phyloP scores from a whole-genome alignment of 2,888 invertebrate genomes.

The Iselma pallidipennis region DNA sequence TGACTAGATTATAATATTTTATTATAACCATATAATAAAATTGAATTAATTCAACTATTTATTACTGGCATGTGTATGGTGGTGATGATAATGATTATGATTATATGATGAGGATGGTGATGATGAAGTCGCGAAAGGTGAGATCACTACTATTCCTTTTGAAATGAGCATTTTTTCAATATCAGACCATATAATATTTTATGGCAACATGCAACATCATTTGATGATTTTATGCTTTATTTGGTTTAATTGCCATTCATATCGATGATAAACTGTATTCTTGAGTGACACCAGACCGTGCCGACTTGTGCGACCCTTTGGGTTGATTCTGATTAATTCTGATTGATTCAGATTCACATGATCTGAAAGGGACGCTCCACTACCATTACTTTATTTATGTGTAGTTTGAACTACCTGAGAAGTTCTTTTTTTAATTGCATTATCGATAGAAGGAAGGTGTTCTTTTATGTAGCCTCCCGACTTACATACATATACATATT shows the following conservation, averaged over 20 bases:
- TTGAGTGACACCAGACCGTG: too few relatives aligned
- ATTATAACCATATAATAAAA: slow-evolving; percentile 16
- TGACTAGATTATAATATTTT: slow-evolving; percentile 6
- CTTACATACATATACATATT: neutral
- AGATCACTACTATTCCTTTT: neutral
- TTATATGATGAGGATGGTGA: neutral
- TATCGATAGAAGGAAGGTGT: neutral
- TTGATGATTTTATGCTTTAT: too few relatives aligned
- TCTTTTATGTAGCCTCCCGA: neutral
- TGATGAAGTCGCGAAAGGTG: slow-evolving; percentile 1
- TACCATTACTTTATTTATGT: too few relatives aligned
- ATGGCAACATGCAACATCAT: too few relatives aligned
- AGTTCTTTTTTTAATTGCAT: neutral
- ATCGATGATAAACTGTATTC: too few relatives aligned
- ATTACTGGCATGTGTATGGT: neutral
- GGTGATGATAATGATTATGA: neutral
- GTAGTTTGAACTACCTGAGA: neutral
- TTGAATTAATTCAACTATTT: slow-evolving; percentile 14
- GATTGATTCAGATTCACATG: too few relatives aligned
- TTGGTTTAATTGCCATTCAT: too few relatives aligned
- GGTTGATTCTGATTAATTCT: too few relatives aligned
- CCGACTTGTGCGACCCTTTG: too few relatives aligned
- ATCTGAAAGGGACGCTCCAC: too few relatives aligned
- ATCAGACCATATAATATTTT: too few relatives aligned
- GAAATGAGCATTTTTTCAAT: neutral